These are phyloP conservation scores for Hormaphis cornu DNA, from an alignment of 1,140 invertebrate species.

Conservation along the genomic window DNA sequence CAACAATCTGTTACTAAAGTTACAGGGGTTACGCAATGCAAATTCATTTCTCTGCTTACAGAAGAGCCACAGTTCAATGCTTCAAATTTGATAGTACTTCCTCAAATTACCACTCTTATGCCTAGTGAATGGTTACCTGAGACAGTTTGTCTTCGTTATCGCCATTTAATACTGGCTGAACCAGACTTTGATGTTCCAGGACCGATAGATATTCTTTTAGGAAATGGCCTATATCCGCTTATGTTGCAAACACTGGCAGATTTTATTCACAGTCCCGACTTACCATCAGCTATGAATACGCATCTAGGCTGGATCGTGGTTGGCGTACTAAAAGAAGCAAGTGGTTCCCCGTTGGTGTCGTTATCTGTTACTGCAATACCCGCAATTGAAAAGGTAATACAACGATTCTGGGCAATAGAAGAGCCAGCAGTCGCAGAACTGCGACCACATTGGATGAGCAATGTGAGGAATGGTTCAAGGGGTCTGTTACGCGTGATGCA, in stretches of 20 bases:
- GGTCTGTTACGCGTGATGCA: not conserved
- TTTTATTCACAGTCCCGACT: not conserved
- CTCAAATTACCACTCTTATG: not conserved
- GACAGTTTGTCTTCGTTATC: not conserved
- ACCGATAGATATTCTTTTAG: not conserved
- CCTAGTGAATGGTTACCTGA: not conserved
- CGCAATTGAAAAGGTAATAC: not conserved
- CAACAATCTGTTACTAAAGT: not conserved
- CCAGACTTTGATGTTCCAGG: conserved; percentile 1
- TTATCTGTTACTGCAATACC: not conserved
- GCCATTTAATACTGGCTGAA: not conserved
- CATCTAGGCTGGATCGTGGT: not conserved
- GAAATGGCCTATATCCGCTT: not conserved
- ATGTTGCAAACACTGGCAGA: not conserved
- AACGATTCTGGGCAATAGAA: not conserved
- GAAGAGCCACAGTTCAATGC: not conserved
- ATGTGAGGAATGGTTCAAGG: not conserved
- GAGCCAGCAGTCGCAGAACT: not conserved
- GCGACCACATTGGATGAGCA: not conserved
- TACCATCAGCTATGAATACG: not conserved
- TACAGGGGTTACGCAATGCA: not conserved
- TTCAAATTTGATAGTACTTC: not conserved
- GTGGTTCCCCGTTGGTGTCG: not conserved
- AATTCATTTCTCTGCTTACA: not conserved
- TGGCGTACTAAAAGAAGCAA: not conserved